phyloP scores from a whole-genome alignment of 2,797 vertebrate genomes.

The Erpetoichthys calabaricus region DNA sequence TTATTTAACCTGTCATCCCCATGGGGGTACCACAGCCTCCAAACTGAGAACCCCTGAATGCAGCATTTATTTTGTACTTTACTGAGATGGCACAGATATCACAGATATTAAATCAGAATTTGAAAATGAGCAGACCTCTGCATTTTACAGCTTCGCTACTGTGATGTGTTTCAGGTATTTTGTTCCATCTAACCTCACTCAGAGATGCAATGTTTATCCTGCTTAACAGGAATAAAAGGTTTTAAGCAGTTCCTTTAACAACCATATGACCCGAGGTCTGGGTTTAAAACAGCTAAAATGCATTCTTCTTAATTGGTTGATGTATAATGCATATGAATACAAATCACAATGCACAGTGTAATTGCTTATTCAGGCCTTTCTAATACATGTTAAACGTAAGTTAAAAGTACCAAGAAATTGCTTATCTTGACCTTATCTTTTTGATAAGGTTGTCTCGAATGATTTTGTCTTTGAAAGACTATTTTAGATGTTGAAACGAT shows the following conservation, averaged over 20 bases:
- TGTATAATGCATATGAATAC: conserved; percentile 25
- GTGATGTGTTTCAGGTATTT: too few relatives aligned
- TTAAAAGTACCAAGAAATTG: conserved; percentile 11
- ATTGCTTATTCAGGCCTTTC: conserved; percentile 20
- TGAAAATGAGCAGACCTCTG: too few relatives aligned
- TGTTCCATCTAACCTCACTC: background rate
- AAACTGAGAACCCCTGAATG: too few relatives aligned
- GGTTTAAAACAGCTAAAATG: conserved; percentile 21
- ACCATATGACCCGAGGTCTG: conserved; percentile 16
- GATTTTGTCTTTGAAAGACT: conserved; percentile 17
- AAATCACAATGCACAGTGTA: conserved; percentile 13
- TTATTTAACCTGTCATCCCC: too few relatives aligned
- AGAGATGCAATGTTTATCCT: conserved; percentile 22
- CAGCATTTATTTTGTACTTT: too few relatives aligned
- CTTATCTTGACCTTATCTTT: conserved; percentile 13
- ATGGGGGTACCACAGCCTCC: too few relatives aligned
- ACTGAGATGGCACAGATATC: too few relatives aligned
- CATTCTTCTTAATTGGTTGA: conserved; percentile 26
- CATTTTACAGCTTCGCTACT: too few relatives aligned
- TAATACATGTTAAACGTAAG: conserved; percentile 5
- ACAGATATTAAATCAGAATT: too few relatives aligned
- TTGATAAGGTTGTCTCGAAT: conserved; percentile 15
- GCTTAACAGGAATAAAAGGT: conserved; percentile 23
- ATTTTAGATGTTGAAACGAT: conserved; percentile 41
- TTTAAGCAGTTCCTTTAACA: conserved; percentile 22